Percentiles rank a stretch among this genome's conserved stretches.
Evolutionary conservation across 2,797 vertebrate genomes (phyloP).

Genomic region (Micropoecilia bifurca): DNA sequence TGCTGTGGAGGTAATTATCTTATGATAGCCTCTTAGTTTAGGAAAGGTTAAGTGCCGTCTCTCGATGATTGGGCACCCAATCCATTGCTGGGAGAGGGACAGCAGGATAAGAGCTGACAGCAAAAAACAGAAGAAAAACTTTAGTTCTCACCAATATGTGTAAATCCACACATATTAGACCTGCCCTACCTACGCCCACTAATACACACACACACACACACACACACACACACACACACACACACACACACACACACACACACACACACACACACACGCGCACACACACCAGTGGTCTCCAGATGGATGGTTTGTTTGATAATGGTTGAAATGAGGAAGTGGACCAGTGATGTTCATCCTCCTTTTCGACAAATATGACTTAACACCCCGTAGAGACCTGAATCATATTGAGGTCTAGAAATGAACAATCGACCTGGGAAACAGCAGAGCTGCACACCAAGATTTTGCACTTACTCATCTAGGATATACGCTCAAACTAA

Average conservation of each 20-base stretch:
- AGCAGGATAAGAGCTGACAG: constrained; percentile 22
- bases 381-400: constrained; percentile 40
- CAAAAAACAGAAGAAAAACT: no score
- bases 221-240: constrained; percentile 43
- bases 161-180: constrained; percentile 7
- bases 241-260: constrained; percentile 43
- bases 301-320: constrained; percentile 65
- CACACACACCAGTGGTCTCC: constrained; percentile 49
- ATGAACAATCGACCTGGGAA: constrained; percentile 47
- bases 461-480: constrained; percentile 8
- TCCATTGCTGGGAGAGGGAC: constrained; percentile 44
- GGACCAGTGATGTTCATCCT: constrained; percentile 47
- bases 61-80: constrained; percentile 18
- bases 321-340: constrained; percentile 66
- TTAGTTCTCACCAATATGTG: background rate
- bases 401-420: constrained; percentile 50
- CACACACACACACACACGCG: constrained; percentile 42
- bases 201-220: constrained; percentile 43
- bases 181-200: constrained; percentile 17
- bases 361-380: constrained; percentile 58
- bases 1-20: constrained; percentile 63
- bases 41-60: constrained; percentile 58
- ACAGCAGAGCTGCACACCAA: constrained; percentile 20
- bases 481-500: background rate
- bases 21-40: constrained; percentile 48